Conservation (phyloP, 2,797 vertebrate species). For the Sitta carolinensis region DNA sequence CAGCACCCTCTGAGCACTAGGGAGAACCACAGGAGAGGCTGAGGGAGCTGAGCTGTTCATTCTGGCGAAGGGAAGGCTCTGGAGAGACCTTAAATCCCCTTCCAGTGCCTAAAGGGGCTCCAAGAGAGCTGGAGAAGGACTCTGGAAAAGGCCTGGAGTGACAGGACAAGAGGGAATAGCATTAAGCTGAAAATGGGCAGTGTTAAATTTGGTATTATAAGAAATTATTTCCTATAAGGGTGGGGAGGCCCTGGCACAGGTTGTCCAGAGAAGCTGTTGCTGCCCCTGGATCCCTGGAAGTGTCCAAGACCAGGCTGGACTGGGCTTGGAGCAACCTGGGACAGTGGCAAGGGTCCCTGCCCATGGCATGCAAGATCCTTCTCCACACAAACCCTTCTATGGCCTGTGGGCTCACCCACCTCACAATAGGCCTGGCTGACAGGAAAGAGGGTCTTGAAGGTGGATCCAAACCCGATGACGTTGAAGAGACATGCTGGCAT, state of each 20-base stretch:
- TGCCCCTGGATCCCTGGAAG: not conserved
- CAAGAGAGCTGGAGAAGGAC: not conserved
- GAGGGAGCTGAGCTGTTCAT: not conserved
- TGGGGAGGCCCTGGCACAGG: not conserved
- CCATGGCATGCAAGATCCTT: not conserved
- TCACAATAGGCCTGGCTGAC: constrained; percentile 88
- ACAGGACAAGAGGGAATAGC: not conserved
- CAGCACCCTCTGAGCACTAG: not conserved
- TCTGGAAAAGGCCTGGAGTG: not conserved
- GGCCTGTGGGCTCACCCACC: constrained; percentile 72
- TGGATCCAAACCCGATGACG: constrained; percentile 89
- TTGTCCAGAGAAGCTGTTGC: not conserved
- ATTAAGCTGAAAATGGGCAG: not conserved
- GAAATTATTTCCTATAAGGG: not conserved
- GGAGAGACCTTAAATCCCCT: not conserved
- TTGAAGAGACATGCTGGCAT: constrained; percentile 91
- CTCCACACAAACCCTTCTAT: not conserved
- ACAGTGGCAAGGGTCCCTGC: not conserved
- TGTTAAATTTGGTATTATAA: not conserved
- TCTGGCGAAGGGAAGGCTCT: not conserved
- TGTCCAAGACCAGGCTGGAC: not conserved
- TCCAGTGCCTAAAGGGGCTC: not conserved
- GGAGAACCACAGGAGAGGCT: not conserved
- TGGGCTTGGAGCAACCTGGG: not conserved
- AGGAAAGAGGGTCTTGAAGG: constrained; percentile 88